phyloP scores from a whole-genome alignment of 2,113 vertebrate species.

The Anas platyrhynchos region DNA sequence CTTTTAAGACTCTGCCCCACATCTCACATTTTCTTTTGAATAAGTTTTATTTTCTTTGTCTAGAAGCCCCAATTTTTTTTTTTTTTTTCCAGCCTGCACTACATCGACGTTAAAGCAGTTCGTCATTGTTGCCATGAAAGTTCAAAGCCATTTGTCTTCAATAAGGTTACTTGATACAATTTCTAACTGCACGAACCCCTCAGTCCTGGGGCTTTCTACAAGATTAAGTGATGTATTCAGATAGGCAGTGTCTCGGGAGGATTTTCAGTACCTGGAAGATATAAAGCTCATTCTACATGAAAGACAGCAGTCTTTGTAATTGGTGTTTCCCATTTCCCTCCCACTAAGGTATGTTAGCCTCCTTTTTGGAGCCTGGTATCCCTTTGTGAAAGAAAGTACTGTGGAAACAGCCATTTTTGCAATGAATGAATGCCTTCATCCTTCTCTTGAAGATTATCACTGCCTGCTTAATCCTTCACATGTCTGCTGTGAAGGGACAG shows the following conservation, averaged over 20 bases:
- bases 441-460: neutral
- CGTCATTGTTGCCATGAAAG: constrained; percentile 60
- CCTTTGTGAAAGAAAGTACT: neutral
- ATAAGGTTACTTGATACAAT: constrained; percentile 54
- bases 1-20: neutral
- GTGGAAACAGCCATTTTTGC: neutral
- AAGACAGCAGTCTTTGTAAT: neutral
- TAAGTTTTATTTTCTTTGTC: constrained; percentile 37
- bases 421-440: neutral
- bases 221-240: constrained; percentile 64
- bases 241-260: constrained; percentile 16
- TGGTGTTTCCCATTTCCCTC: neutral
- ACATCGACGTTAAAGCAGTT: constrained; percentile 16
- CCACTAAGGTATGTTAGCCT: neutral
- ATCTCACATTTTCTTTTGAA: neutral
- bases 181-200: constrained; percentile 26
- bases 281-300: neutral
- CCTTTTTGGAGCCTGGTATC: neutral
- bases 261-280: constrained; percentile 1
- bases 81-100: neutral
- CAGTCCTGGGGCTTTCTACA: constrained; percentile 39
- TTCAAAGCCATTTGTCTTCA: constrained; percentile 66
- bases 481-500: neutral
- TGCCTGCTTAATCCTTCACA: neutral
- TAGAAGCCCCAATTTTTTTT: constrained; percentile 53